Evolutionary conservation across 2,113 vertebrate genomes (phyloP).

Genomic region (Cololabis saira): DNA sequence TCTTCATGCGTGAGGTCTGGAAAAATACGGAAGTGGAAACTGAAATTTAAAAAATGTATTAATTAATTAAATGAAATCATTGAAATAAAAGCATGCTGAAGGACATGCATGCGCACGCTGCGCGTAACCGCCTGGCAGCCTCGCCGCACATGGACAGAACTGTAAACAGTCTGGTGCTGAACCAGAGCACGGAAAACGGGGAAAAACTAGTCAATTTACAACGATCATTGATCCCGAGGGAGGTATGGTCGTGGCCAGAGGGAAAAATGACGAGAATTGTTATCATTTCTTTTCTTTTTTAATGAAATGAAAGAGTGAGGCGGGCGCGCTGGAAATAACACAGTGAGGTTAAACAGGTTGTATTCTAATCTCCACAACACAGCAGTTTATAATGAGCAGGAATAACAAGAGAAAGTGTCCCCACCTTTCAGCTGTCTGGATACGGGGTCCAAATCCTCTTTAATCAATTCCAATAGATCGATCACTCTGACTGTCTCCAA

Average conservation of each 20-base stretch:
- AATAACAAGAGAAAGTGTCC: background rate
- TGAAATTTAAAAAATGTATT: too few species aligned
- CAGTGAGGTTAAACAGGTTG: slow-evolving; percentile 3
- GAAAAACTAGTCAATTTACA: slow-evolving; percentile 22
- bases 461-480: slow-evolving; percentile 66
- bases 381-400: background rate
- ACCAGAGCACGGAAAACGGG: slow-evolving; percentile 51
- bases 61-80: background rate
- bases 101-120: background rate
- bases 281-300: background rate
- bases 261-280: background rate
- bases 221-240: background rate
- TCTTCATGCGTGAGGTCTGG: too few species aligned
- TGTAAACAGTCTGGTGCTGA: slow-evolving; percentile 72
- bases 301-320: background rate
- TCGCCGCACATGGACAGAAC: slow-evolving; percentile 72
- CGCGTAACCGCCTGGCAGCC: slow-evolving; percentile 63
- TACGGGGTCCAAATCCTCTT: slow-evolving; percentile 60
- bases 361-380: background rate
- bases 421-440: slow-evolving; percentile 64
- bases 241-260: background rate
- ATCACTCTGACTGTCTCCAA: slow-evolving; percentile 45
- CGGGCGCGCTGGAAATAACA: background rate
- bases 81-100: background rate
- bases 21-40: too few species aligned